Conservation (phyloP, 2,113 vertebrate species). For the Larimichthys crocea region DNA sequence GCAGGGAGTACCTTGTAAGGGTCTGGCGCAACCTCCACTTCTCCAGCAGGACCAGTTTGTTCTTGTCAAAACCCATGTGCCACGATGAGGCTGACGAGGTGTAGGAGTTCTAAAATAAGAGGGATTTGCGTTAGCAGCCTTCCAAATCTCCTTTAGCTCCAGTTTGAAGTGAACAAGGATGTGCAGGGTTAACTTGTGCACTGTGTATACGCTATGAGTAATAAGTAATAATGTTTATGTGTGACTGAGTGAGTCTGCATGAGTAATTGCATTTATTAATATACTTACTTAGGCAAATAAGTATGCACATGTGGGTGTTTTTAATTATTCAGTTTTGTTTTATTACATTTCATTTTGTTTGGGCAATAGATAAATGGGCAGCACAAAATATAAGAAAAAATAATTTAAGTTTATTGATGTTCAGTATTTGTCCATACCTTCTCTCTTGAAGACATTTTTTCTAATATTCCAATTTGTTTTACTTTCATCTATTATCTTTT, state of each 20-base stretch:
- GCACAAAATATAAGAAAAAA: neutral
- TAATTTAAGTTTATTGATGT: neutral
- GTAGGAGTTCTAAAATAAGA: constrained; percentile 65
- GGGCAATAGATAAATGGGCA: neutral
- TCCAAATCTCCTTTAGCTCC: constrained; percentile 55
- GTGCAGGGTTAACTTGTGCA: constrained; percentile 17
- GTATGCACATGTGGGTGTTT: neutral
- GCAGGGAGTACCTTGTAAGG: constrained; percentile 60
- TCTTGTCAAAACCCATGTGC: constrained; percentile 64
- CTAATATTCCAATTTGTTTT: neutral
- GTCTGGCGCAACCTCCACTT: constrained; percentile 54
- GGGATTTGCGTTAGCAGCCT: constrained; percentile 64
- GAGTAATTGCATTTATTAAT: neutral
- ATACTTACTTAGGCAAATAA: neutral
- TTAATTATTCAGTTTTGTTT: neutral
- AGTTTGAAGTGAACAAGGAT: constrained; percentile 20
- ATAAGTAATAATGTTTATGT: neutral
- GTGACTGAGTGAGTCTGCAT: neutral
- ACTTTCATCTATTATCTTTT: neutral
- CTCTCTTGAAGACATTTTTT: neutral
- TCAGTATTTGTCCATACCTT: neutral
- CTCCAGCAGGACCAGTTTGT: constrained; percentile 65
- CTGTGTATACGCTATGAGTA: neutral
- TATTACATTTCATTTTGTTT: neutral
- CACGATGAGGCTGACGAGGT: constrained; percentile 47